Evolutionary conservation across 2,113 vertebrate genomes (phyloP).

Genomic region (Plectropomus leopardus): DNA sequence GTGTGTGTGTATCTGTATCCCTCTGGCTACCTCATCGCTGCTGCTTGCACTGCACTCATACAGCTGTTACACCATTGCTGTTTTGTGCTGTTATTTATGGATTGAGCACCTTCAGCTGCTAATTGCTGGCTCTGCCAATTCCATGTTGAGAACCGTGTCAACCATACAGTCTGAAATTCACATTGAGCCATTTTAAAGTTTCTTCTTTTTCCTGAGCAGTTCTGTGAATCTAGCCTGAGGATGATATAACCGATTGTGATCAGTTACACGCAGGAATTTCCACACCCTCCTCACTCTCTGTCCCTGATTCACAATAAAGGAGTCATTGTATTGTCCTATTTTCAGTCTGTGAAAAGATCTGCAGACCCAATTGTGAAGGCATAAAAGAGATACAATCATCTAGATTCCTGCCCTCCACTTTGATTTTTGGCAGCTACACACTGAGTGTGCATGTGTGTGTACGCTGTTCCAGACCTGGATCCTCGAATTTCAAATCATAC

Average conservation of each 20-base stretch:
- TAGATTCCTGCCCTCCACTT: constrained; percentile 23
- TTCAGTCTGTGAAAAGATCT: constrained; percentile 19
- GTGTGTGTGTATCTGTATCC: too few relatives aligned
- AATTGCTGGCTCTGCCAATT: too few relatives aligned
- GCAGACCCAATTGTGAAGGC: constrained; percentile 8
- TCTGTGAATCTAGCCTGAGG: not conserved
- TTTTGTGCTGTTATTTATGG: too few relatives aligned
- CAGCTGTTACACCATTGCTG: too few relatives aligned
- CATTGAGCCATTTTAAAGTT: too few relatives aligned
- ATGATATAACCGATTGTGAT: not conserved
- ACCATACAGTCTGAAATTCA: too few relatives aligned
- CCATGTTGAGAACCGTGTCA: too few relatives aligned
- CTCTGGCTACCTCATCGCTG: too few relatives aligned
- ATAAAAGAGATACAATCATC: constrained; percentile 41
- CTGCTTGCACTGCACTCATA: too few relatives aligned
- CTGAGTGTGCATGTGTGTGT: not conserved
- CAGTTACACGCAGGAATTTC: not conserved
- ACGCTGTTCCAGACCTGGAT: not conserved
- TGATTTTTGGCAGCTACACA: constrained; percentile 9
- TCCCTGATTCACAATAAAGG: constrained; percentile 1
- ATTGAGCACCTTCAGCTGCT: too few relatives aligned
- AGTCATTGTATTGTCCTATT: not conserved
- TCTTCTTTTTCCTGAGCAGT: not conserved
- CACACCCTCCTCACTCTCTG: constrained; percentile 12
- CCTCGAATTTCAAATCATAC: constrained; percentile 39